phyloP scores from a whole-genome alignment of 2,888 invertebrate genomes.

The Rhopalosiphum nymphaeae region DNA sequence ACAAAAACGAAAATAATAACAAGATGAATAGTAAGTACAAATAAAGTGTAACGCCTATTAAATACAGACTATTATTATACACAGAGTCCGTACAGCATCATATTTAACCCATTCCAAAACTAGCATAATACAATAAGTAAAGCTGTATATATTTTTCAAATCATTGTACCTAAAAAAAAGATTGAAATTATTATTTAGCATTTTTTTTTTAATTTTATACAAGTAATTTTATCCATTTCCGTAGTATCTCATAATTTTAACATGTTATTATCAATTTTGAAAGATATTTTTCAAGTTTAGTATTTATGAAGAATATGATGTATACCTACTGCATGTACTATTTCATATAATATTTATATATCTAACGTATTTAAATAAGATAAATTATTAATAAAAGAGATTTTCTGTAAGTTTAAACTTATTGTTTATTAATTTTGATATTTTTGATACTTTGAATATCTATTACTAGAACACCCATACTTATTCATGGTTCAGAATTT shows the following conservation, averaged over 20 bases:
- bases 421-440: neutral
- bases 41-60: neutral
- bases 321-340: neutral
- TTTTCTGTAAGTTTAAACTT: neutral
- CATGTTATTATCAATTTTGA: neutral
- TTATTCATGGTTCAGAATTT: neutral
- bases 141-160: neutral
- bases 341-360: neutral
- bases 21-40: neutral
- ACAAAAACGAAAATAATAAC: conserved; percentile 15
- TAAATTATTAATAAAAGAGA: neutral
- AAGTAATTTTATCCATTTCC: neutral
- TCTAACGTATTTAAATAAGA: neutral
- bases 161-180: neutral
- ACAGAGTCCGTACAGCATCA: neutral
- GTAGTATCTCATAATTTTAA: neutral
- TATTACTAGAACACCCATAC: neutral
- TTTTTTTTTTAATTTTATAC: neutral
- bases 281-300: neutral
- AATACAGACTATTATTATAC: neutral
- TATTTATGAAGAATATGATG: neutral
- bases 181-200: neutral
- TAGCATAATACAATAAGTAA: neutral
- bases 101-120: neutral
- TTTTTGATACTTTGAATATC: neutral